A percentile compares a stretch with the other conserved stretches of the same genome.
Conservation (phyloP, 2,797 vertebrate species). For the Bufotes viridis region DNA sequence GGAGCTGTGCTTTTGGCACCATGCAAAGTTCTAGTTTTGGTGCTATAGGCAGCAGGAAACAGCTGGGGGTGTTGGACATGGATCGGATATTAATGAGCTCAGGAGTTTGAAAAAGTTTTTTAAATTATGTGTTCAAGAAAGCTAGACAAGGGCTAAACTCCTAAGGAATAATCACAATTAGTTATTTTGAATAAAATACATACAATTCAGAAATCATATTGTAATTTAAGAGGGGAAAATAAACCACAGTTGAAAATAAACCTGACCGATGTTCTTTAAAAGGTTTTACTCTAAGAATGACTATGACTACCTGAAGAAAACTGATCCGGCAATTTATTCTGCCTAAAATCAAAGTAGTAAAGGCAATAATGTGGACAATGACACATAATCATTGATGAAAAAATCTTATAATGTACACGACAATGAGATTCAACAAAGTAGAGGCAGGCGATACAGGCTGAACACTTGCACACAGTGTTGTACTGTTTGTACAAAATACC, state of each 20-base stretch:
- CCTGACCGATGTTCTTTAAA: not conserved
- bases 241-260: not conserved
- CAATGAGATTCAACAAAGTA: not conserved
- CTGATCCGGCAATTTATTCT: not conserved
- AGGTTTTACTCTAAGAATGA: not conserved
- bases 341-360: not conserved
- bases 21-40: too few species aligned
- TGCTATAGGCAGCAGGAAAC: too few species aligned
- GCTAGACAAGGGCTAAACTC: too few species aligned
- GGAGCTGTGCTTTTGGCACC: too few species aligned
- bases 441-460: constrained; percentile 3
- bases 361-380: constrained; percentile 8
- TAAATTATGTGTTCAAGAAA: too few species aligned
- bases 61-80: too few species aligned
- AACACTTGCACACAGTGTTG: not conserved
- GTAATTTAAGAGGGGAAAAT: too few species aligned
- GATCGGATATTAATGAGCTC: too few species aligned
- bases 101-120: too few species aligned
- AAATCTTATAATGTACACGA: constrained; percentile 7
- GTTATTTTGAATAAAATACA: too few species aligned
- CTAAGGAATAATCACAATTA: too few species aligned
- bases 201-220: too few species aligned
- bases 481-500: constrained; percentile 1
- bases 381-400: constrained; percentile 13
- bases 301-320: not conserved